A percentile compares a stretch with the other conserved stretches of the same genome.
Evolutionary conservation across 2,888 invertebrate species (phyloP).

Genomic region (Silvanus unidentatus): DNA sequence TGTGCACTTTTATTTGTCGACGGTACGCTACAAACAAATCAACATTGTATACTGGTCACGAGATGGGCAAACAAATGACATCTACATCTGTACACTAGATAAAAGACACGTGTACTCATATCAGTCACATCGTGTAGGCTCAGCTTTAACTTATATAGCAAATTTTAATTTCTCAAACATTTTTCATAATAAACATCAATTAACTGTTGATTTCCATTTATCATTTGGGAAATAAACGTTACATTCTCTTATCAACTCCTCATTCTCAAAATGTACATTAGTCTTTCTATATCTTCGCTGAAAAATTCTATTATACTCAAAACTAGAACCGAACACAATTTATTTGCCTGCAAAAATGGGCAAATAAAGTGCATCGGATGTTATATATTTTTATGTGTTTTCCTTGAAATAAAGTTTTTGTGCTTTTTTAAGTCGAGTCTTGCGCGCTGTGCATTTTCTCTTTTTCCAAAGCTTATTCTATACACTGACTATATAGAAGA

Average conservation of each 20-base stretch:
- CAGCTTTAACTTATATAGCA: too few species aligned
- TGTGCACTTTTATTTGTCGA: constrained; percentile 3
- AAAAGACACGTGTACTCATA: too few species aligned
- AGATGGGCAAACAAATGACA: background rate
- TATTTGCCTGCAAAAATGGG: constrained; percentile 37
- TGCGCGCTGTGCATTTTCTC: constrained; percentile 17
- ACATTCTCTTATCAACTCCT: too few species aligned
- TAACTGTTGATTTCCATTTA: too few species aligned
- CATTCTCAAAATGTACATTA: too few species aligned
- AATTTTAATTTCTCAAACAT: too few species aligned
- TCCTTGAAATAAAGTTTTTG: constrained; percentile 43
- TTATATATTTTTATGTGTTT: constrained; percentile 47
- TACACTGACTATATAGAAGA: too few species aligned
- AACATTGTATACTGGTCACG: constrained; percentile 1
- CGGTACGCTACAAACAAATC: constrained; percentile 6
- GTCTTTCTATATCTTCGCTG: too few species aligned
- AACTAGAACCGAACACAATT: constrained; percentile 38
- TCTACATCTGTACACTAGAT: background rate
- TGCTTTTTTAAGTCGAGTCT: constrained; percentile 34
- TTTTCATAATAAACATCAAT: too few species aligned
- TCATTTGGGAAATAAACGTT: too few species aligned
- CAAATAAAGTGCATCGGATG: constrained; percentile 45
- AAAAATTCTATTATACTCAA: constrained; percentile 36
- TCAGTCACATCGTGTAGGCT: too few species aligned
- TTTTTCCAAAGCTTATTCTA: background rate